A percentile compares a stretch with the other conserved stretches of the same genome.
These are phyloP conservation scores for Amia ocellicauda DNA, from an alignment of 2,113 vertebrate species.

Conservation along the genomic window DNA sequence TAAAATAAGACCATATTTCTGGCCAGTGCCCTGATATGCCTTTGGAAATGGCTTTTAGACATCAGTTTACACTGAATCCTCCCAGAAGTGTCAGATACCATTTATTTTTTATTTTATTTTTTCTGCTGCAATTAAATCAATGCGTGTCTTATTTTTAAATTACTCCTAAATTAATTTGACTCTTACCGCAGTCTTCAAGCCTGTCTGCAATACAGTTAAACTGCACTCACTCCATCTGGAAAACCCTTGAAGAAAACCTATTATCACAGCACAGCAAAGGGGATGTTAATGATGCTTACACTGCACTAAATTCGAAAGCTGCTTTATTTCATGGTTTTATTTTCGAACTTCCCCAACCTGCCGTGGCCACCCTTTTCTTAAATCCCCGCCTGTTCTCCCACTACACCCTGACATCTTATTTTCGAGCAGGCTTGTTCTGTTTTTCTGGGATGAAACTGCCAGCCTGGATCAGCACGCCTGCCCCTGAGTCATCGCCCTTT, in stretches of 20 bases:
- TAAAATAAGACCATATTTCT: slow-evolving; percentile 37
- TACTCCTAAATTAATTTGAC: background rate
- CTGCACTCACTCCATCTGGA: background rate
- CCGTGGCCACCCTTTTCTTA: too few relatives aligned
- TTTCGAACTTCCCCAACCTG: too few relatives aligned
- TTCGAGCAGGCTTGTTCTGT: slow-evolving; percentile 37
- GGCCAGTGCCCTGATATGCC: slow-evolving; percentile 18
- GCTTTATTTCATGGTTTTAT: too few relatives aligned
- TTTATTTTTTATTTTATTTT: background rate
- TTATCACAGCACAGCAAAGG: background rate
- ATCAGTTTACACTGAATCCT: background rate
- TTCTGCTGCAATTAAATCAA: slow-evolving; percentile 5
- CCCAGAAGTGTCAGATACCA: slow-evolving; percentile 13
- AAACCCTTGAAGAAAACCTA: background rate
- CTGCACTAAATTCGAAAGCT: background rate
- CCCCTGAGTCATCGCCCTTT: slow-evolving; percentile 29
- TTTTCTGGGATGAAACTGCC: slow-evolving; percentile 28
- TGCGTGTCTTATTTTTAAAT: background rate
- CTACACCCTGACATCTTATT: background rate
- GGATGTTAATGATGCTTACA: background rate
- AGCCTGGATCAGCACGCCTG: slow-evolving; percentile 50
- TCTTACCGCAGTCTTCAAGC: slow-evolving; percentile 1
- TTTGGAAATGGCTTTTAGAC: slow-evolving; percentile 12
- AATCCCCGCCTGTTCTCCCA: too few relatives aligned
- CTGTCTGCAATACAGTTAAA: too few relatives aligned